Conservation (phyloP, 2,113 vertebrate genomes). For the Hystrix brachyura region DNA sequence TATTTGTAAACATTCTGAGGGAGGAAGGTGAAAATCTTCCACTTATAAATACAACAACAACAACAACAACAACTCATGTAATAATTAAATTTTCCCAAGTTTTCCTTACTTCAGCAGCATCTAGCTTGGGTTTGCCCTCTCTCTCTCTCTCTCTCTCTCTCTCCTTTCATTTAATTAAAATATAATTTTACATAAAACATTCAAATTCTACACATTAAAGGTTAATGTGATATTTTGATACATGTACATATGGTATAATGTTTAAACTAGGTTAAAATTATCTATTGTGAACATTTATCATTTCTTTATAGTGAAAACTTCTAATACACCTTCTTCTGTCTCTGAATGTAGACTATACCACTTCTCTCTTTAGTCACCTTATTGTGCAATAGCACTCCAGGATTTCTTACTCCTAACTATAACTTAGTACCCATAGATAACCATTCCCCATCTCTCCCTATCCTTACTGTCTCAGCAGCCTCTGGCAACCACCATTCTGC, state of each 20-base stretch:
- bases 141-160: not conserved
- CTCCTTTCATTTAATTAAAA: not conserved
- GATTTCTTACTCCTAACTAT: not conserved
- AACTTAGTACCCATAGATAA: not conserved
- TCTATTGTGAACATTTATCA: not conserved
- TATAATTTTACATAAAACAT: not conserved
- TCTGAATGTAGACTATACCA: not conserved
- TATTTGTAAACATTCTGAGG: not conserved
- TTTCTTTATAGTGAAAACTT: not conserved
- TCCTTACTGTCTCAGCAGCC: no score
- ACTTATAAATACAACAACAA: not conserved
- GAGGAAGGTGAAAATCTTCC: not conserved
- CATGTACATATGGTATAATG: not conserved
- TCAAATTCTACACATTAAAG: not conserved
- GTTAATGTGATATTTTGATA: not conserved
- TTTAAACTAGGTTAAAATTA: not conserved
- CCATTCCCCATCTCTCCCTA: not conserved
- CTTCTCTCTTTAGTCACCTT: not conserved
- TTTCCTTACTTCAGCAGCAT: not conserved
- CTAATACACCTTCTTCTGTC: not conserved
- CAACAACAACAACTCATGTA: rapidly evolving
- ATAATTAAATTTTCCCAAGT: not conserved
- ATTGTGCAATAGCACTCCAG: not conserved
- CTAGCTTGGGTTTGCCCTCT: not conserved
- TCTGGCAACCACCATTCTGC: not conserved